Evolutionary conservation across 2,797 vertebrate genomes (phyloP), one percentile per base, ranked within the genome.

Genomic region (Antennarius maculatus): DNA sequence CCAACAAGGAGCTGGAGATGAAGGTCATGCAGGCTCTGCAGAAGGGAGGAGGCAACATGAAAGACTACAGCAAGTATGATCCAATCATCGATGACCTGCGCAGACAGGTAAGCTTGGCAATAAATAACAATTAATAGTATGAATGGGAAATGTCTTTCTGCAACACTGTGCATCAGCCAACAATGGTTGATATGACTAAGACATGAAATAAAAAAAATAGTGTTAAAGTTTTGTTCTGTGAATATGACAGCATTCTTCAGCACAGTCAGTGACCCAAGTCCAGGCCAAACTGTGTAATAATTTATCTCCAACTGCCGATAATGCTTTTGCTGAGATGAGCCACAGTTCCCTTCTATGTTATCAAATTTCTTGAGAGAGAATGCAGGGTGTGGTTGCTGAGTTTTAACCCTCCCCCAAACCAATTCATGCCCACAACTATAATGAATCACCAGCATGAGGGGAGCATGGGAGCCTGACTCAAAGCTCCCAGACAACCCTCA

Each of bases 21-120:
- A 93, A 96, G 88, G 97, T 98, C 91, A 90, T 89, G 54, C 92
- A 95, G 39, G 91, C 92, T 57, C 37, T 97, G 91, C 95, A 95
- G 79, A 95, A 93, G 81, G 95, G 92, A n/a, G 94, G 94, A 0
- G 93, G 95, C 23, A 88, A 92, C 57, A 7, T 79, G 72, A 93
- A 73, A 16, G 94, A 98, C 87, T 97, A 94, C 94, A 89, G 88
- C 60, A 93, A 86, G 83, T 95, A 96, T 69, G 92, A 92, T 6
- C 90, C 93, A 46, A 85, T 90, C 82, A 91, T 97, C 29, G 93
- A 96, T 0, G 94, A 96, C n/a, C 91, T 98, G 52, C 93, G 92
- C 49, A 87, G 66, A 58, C 91, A 96, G 96, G 96, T 96, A 80
- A 91, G 89, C 7, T 39, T 28, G 14, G 42, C 31, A 13, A 54